Base-by-base conservation (phyloP, 2,888 invertebrate species). In the Drosophila pseudotakahashii region DNA sequence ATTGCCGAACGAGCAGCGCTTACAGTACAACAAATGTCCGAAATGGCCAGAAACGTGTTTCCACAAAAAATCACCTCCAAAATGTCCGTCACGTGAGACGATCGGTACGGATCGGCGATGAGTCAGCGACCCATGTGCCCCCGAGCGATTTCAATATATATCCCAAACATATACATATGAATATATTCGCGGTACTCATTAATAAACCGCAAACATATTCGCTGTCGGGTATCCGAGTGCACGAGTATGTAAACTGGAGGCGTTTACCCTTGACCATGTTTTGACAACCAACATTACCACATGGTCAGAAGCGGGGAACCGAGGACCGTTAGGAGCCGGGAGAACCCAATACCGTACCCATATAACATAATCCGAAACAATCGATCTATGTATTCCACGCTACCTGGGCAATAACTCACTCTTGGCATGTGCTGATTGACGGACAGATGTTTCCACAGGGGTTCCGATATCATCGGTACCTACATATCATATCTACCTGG, bases 241-340 rank as follows among this genome's bases (percentile, higher is more conserved):
- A 19, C 42, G 11, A 10, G 45, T 39, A 42, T 53, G 39, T 19
- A 14, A 23, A 14, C 39, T 19, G 55, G 51, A 58, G 64, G 36
- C 61, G 53, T 51, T 58, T 81, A 81, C 71, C 85, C 81, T 84
- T 84, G 81, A 79, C 79, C 79, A 81, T 81, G 66, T 84, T 84
- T 77, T 64, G 72, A 73, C 72, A 81, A 34, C 34, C 64, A 13
- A 44, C 59, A 41, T 39, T 32, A 34, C 30, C 44, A 51, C 52
- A 64, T 45, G 76, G 67, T 11, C 39, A 48, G 52, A 19, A 44
- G 19, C 19, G 19, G 19, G 19, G 19, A 19, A 19, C 19, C 19
- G 19, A 19, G 39, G 62, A 74, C 80, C 78, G 80, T 82, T 81
- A 82, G 66, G 44, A 61, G 63, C 39, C 36, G 13, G 48, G 16